Evolutionary conservation across 2,113 vertebrate genomes (phyloP), one percentile per base, ranked within the genome.

Genomic region (Amphilophus citrinellus): DNA sequence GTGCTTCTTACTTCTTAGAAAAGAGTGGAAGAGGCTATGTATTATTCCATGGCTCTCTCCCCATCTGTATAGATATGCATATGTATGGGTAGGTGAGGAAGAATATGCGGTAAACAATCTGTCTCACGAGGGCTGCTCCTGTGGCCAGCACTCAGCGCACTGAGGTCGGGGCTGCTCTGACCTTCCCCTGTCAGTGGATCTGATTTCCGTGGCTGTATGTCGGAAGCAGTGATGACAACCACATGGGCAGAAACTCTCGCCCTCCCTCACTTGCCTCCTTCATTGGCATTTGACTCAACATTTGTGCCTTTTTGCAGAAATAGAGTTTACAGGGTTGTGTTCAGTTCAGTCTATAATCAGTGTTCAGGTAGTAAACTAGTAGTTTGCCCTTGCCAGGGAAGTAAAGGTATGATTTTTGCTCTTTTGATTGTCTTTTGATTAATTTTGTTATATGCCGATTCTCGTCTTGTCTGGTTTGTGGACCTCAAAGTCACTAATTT

Each of bases 181-280:
- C 86, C 82, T 80, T 81, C 56, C 62, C 61, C 77, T 76, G 86
- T 79, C 76, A 2, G 58, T 42, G 65, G 83, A 71, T 89, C 77
- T 85, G 82, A 85, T 87, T 90, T 89, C 91, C 30, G 7, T 15
- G 50, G 82, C 77, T 24, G 62, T 71, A 86, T 86, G 76, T 84
- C 90, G 84, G 90, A 92, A 93, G 62, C 62, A 3, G 77, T 15
- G 87, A 85, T 93, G 91, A 93, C 91, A 92, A 35, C 68, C 83
- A 35, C 77, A 44, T 61, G 22, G 58, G 59, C 80, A 22, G 56
- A 77, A 71, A 37, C 76, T 11, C 17, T 71, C 73, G 22, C 84
- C 75, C 63, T 35, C 18, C 20, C n/a, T n/a, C 17, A 27, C 9
- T 63, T 76, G 32, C 77, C 32, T 58, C 50, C 61, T 65, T 76